Percentiles rank a stretch among this genome's conserved stretches.
Evolutionary conservation across 2,113 vertebrate species (phyloP).

Genomic region (Anarhynchus alexandrinus): DNA sequence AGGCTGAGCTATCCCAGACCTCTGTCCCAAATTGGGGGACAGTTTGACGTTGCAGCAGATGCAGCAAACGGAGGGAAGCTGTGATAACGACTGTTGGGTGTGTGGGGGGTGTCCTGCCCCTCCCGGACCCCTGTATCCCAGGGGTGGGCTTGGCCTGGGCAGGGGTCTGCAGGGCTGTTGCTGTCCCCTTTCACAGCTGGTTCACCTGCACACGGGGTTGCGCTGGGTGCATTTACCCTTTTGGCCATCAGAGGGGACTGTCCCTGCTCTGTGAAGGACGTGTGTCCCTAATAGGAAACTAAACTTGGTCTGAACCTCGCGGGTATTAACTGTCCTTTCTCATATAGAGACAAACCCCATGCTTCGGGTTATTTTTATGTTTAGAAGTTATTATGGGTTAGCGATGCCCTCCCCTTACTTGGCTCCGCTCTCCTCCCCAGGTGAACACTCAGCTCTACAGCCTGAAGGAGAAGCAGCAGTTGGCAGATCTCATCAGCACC

Average conservation of each 20-base stretch:
- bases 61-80: background rate
- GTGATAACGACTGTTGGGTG: background rate
- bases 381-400: accelerated
- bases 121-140: accelerated
- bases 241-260: background rate
- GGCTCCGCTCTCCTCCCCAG: conserved; percentile 58
- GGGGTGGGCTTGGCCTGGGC: background rate
- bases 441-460: conserved; percentile 96
- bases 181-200: background rate
- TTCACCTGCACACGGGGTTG: accelerated
- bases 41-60: background rate
- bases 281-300: background rate
- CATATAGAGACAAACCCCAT: accelerated
- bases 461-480: conserved; percentile 89
- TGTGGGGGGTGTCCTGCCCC: background rate
- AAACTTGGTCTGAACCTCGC: accelerated
- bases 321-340: background rate
- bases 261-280: accelerated
- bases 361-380: background rate
- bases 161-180: background rate
- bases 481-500: conserved; percentile 84
- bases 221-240: background rate
- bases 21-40: accelerated
- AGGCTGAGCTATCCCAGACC: accelerated
- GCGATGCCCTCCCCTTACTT: background rate